Base-by-base conservation (phyloP, 1,140 invertebrate species). In the Drosophila simulans region DNA sequence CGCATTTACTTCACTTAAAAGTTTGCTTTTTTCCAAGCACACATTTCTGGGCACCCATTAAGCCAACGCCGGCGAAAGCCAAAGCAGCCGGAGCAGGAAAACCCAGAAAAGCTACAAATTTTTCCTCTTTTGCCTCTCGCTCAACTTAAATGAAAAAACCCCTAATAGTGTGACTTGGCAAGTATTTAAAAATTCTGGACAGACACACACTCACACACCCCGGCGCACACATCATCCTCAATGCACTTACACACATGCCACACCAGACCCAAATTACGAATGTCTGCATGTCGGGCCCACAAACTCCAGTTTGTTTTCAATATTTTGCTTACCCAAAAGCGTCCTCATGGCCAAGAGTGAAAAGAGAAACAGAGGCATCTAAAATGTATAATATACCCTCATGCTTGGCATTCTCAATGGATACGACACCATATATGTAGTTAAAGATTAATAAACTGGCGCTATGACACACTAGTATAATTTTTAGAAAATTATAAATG, bases 1-100 rank as follows among this genome's bases (percentile, higher is more conserved):
- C 83, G 84, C 83, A 89, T 88, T 88, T 88, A 88, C 83, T 88
- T 88, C 76, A 88, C 83, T 88, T 88, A 88, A 88, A 88, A 88
- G 76, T 89, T 88, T 59, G 52, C 37, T 69, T 77, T 88, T 79
- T 80, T 79, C 62, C 74, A 60, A 78, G 79, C 82, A 69, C 79
- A 88, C 77, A 86, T 83, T 88, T 79, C 65, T 69, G 74, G 64
- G 74, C 62, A 74, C 64, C 82, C 77, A 85, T 85, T 85, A 86
- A 85, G 79, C 64, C 62, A 60, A 25, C 75, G 62, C 59, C 55
- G 51, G 51, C 42, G 53, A 43, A 46, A 60, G 74, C 27, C 17
- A 37, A 68, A 53, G 40, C 34, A 45, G 12, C 1, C 51, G 27
- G 0, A 40, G 35, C 12, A 63, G 51, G 40, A 79, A 80, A 80